These are phyloP conservation scores for Icerya purchasi DNA, from an alignment of 2,888 invertebrate species.

Conservation along the genomic window DNA sequence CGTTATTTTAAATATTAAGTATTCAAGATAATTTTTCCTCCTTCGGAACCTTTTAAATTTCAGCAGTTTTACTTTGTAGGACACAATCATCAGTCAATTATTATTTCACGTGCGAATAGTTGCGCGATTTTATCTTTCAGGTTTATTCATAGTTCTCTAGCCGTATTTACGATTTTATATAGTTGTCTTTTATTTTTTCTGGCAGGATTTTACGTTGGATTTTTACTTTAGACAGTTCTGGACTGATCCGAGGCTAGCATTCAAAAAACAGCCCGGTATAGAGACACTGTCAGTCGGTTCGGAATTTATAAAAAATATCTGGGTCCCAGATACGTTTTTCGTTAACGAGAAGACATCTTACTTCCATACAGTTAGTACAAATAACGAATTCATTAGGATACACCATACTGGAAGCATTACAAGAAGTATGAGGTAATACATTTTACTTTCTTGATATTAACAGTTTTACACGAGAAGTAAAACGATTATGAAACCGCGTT, in stretches of 20 bases:
- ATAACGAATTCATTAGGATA: conserved; percentile 95
- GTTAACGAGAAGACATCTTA: conserved; percentile 99
- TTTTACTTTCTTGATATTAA: no score
- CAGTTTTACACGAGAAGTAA: no score
- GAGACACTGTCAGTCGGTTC: conserved; percentile 82
- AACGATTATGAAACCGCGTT: no score
- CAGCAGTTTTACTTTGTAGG: no score
- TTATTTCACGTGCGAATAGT: no score
- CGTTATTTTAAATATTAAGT: no score
- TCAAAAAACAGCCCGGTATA: conserved; percentile 69
- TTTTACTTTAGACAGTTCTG: conserved; percentile 98
- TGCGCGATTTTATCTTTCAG: no score
- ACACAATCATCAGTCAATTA: no score
- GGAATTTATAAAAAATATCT: conserved; percentile 91
- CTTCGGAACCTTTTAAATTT: no score
- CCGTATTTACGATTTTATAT: no score
- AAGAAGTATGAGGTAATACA: conserved; percentile 74
- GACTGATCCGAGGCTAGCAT: conserved; percentile 87
- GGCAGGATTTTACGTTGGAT: conserved; percentile 89
- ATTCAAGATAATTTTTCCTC: no score
- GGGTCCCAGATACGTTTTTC: conserved; percentile 99
- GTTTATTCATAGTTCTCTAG: no score
- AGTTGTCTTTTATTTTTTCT: not conserved
- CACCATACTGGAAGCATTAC: conserved; percentile 86
- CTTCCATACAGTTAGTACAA: conserved; percentile 98